Evolutionary conservation across 2,113 vertebrate species (phyloP).

Genomic region (Tangachromis dhanisi): DNA sequence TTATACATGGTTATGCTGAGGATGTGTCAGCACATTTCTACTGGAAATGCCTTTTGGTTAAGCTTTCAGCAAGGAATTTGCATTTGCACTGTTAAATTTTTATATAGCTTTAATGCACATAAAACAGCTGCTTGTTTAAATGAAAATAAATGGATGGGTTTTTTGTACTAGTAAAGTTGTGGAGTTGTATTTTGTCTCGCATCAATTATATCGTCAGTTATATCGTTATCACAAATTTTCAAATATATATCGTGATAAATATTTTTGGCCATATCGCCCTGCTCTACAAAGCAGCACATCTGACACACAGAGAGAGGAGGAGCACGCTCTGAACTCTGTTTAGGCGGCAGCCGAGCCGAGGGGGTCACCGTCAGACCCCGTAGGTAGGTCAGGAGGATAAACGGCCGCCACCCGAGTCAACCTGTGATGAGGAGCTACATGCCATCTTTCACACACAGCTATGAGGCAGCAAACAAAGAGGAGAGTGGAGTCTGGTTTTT

Average conservation of each 20-base stretch:
- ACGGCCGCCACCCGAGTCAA: neutral
- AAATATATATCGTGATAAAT: neutral
- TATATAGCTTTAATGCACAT: neutral
- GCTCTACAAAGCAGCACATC: neutral
- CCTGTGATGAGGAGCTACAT: neutral
- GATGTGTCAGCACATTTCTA: rapidly evolving
- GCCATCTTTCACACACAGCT: neutral
- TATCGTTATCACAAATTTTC: rapidly evolving
- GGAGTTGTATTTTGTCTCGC: neutral
- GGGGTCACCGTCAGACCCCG: neutral
- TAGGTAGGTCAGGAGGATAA: constrained; percentile 48
- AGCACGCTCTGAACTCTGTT: neutral
- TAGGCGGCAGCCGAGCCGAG: rapidly evolving
- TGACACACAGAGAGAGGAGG: neutral
- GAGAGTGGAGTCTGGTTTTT: neutral
- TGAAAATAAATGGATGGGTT: neutral
- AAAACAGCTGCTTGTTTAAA: neutral
- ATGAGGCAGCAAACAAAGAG: neutral
- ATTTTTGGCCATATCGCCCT: neutral
- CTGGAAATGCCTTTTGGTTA: neutral
- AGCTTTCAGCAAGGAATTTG: rapidly evolving
- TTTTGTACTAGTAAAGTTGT: neutral
- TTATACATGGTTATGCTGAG: neutral
- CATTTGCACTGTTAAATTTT: rapidly evolving
- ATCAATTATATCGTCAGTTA: neutral